Evolutionary conservation across 2,888 invertebrate genomes (phyloP).

Genomic region (Cremastobaeus sp.): DNA sequence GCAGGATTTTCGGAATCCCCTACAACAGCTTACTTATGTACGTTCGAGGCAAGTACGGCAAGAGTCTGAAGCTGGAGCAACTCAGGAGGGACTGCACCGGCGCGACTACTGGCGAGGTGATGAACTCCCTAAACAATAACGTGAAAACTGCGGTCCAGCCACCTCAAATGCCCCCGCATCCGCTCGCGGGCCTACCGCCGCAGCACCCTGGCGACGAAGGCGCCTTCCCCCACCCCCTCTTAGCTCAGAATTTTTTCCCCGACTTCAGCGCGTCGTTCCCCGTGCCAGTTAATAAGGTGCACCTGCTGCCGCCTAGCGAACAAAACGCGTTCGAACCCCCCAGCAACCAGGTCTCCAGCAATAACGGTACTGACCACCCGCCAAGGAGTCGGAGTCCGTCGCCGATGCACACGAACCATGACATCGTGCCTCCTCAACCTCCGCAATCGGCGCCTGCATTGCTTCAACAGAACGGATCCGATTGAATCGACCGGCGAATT

Average conservation of each 20-base stretch:
- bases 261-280: constrained; percentile 89
- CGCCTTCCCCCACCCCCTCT: constrained; percentile 72
- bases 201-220: constrained; percentile 69
- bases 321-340: constrained; percentile 81
- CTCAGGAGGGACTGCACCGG: constrained; percentile 92
- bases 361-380: constrained; percentile 70
- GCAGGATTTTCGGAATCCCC: constrained; percentile 94
- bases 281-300: constrained; percentile 90
- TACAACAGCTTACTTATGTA: constrained; percentile 95
- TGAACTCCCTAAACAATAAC: constrained; percentile 80
- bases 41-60: constrained; percentile 95
- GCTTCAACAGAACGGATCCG: constrained; percentile 89
- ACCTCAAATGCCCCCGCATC: constrained; percentile 69
- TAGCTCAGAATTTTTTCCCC: constrained; percentile 89
- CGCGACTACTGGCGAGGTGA: constrained; percentile 85
- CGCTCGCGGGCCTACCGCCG: constrained; percentile 67
- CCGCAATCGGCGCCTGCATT: constrained; percentile 83
- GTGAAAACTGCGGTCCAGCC: constrained; percentile 78
- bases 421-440: constrained; percentile 79
- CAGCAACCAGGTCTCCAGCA: constrained; percentile 73
- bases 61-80: constrained; percentile 92
- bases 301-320: constrained; percentile 88
- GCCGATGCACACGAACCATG: constrained; percentile 67
- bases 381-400: constrained; percentile 67
- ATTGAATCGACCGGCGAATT: constrained; percentile 79